Percentiles rank a stretch among this genome's conserved stretches.
phyloP scores from a whole-genome alignment of 2,797 vertebrate genomes.

The Anableps anableps region DNA sequence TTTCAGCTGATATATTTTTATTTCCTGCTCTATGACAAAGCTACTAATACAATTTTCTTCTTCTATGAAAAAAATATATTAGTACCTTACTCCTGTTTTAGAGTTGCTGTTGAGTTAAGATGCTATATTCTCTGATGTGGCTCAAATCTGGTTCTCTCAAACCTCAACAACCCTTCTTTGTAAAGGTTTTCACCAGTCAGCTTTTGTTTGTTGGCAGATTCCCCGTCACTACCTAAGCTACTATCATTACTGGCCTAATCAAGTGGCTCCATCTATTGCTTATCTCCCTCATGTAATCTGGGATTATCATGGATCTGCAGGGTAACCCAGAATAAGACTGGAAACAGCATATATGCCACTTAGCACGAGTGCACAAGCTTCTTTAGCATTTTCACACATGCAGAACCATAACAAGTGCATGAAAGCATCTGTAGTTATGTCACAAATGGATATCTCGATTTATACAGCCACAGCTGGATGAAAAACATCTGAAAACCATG shows the following conservation, averaged over 20 bases:
- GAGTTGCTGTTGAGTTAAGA: not conserved
- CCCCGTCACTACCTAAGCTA: slow-evolving; percentile 35
- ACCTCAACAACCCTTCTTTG: not conserved
- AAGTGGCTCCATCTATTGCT: slow-evolving; percentile 54
- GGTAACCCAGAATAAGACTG: slow-evolving; percentile 54
- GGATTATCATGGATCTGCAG: slow-evolving; percentile 62
- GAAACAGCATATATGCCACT: slow-evolving; percentile 60
- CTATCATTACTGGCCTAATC: slow-evolving; percentile 55
- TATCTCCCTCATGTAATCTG: slow-evolving; percentile 64
- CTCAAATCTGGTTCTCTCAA: not conserved
- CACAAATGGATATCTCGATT: slow-evolving; percentile 2
- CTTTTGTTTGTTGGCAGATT: slow-evolving; percentile 23
- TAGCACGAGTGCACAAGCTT: slow-evolving; percentile 36
- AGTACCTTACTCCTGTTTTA: not conserved
- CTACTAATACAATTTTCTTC: not conserved
- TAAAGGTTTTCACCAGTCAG: slow-evolving; percentile 6
- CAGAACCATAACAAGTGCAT: slow-evolving; percentile 36
- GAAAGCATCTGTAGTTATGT: slow-evolving; percentile 3
- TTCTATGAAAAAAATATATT: not conserved
- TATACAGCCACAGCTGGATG: slow-evolving; percentile 26
- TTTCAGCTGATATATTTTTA: not conserved
- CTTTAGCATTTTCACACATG: slow-evolving; percentile 9
- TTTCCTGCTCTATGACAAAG: not conserved
- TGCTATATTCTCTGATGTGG: too few species aligned
- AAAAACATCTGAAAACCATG: slow-evolving; percentile 60